These are phyloP conservation scores for Trichogramma pretiosum DNA, from an alignment of 1,140 invertebrate species.

Conservation along the genomic window DNA sequence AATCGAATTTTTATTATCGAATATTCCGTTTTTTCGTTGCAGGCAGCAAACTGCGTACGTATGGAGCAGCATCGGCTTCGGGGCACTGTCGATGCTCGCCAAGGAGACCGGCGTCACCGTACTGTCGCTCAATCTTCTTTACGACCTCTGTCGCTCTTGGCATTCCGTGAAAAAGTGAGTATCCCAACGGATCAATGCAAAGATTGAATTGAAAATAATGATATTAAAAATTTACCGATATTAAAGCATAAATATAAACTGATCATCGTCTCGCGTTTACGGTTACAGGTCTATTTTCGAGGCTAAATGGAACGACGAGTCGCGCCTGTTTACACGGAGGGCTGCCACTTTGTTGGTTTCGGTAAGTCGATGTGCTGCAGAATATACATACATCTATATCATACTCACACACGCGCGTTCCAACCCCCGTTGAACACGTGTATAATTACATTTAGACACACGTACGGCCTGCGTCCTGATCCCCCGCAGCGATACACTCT, in stretches of 20 bases:
- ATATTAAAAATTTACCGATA: no score
- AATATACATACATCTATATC: no score
- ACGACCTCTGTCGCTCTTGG: slow-evolving; percentile 65
- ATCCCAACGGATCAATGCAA: no score
- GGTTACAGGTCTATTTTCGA: slow-evolving; percentile 50
- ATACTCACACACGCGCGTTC: background rate
- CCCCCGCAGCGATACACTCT: no score
- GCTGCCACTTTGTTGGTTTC: slow-evolving; percentile 53
- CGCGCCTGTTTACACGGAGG: slow-evolving; percentile 48
- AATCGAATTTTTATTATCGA: no score
- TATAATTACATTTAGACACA: no score
- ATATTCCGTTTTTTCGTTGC: slow-evolving; percentile 21
- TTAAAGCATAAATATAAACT: no score
- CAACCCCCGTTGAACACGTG: no score
- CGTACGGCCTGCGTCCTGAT: no score
- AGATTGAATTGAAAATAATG: no score
- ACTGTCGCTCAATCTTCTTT: slow-evolving; percentile 62
- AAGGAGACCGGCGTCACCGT: slow-evolving; percentile 89
- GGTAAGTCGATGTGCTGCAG: no score
- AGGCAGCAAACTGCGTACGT: slow-evolving; percentile 45
- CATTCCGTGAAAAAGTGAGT: slow-evolving; percentile 58
- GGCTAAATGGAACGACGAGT: slow-evolving; percentile 52
- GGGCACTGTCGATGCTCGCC: slow-evolving; percentile 76
- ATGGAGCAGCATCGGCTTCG: slow-evolving; percentile 57
- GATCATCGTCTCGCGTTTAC: no score